Percentiles rank a stretch among this genome's conserved stretches.
Conservation (phyloP, 2,888 invertebrate species). For the Hemicrepidius hirtus region DNA sequence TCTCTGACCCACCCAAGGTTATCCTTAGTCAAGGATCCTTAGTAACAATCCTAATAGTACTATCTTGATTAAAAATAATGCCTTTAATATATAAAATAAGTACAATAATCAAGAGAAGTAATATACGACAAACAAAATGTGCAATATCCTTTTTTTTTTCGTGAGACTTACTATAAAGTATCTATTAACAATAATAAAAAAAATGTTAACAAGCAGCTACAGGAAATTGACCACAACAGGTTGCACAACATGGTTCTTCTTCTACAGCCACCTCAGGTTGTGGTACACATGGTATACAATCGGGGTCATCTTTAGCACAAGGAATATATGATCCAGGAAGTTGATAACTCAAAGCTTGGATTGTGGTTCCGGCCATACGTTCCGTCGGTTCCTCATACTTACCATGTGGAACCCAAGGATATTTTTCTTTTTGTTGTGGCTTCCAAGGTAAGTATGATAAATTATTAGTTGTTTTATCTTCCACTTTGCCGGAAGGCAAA, state of each 20-base stretch:
- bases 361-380: slow-evolving; percentile 73
- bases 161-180: too few relatives aligned
- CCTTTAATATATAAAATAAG: too few relatives aligned
- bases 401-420: slow-evolving; percentile 31
- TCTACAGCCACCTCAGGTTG: slow-evolving; percentile 20
- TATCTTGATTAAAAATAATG: too few relatives aligned
- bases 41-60: too few relatives aligned
- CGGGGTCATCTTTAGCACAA: slow-evolving; percentile 20
- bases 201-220: slow-evolving; percentile 20
- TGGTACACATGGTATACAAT: slow-evolving; percentile 58
- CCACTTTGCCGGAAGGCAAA: slow-evolving; percentile 64
- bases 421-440: slow-evolving; percentile 59
- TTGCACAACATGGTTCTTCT: slow-evolving; percentile 1
- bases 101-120: too few relatives aligned
- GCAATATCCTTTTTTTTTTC: too few relatives aligned
- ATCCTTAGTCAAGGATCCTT: too few relatives aligned
- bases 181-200: not conserved
- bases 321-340: slow-evolving; percentile 69
- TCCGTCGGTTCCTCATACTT: slow-evolving; percentile 2
- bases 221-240: slow-evolving; percentile 29
- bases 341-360: slow-evolving; percentile 74
- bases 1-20: too few relatives aligned
- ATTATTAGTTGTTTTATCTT: slow-evolving; percentile 74
- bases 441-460: slow-evolving; percentile 73
- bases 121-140: too few relatives aligned